These are phyloP conservation scores for Orientallactaga sibirica DNA, from an alignment of 2,797 vertebrate genomes.

Conservation along the genomic window DNA sequence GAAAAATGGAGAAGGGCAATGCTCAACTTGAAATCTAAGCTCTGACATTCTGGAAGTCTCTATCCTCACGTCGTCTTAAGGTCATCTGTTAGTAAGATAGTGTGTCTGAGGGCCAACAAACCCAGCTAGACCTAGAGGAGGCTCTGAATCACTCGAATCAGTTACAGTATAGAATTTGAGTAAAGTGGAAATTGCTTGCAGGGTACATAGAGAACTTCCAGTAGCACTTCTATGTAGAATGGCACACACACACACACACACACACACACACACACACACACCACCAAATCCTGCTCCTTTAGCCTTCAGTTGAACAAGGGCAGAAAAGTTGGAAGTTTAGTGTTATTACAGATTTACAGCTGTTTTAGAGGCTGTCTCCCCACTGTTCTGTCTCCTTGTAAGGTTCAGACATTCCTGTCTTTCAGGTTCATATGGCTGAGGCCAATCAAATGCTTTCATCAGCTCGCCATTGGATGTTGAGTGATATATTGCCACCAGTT, in stretches of 20 bases:
- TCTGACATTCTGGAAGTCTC: not conserved
- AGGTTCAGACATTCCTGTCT: slow-evolving; percentile 69
- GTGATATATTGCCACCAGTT: slow-evolving; percentile 77
- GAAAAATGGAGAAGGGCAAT: slow-evolving; percentile 16
- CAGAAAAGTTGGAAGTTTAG: slow-evolving; percentile 1
- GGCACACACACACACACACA: too few species aligned
- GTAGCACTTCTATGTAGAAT: not conserved
- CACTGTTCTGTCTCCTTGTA: slow-evolving; percentile 59
- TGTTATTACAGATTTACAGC: slow-evolving; percentile 67
- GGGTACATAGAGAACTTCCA: not conserved
- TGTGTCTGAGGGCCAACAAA: not conserved
- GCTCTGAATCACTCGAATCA: not conserved
- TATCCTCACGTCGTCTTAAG: not conserved
- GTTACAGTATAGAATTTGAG: slow-evolving; percentile 30
- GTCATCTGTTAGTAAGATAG: slow-evolving; percentile 24
- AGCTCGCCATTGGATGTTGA: slow-evolving; percentile 75
- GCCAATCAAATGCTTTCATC: slow-evolving; percentile 75
- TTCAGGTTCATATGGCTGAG: slow-evolving; percentile 68
- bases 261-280: too few species aligned
- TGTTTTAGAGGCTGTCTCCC: slow-evolving; percentile 59
- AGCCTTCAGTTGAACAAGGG: slow-evolving; percentile 9
- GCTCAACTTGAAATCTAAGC: slow-evolving; percentile 39
- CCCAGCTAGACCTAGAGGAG: not conserved
- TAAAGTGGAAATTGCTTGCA: slow-evolving; percentile 9
- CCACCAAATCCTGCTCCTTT: not conserved